Percentiles rank a stretch among this genome's conserved stretches.
These are phyloP conservation scores for Phragmatobia fuliginosa DNA, from an alignment of 2,888 invertebrate species.

Conservation along the genomic window DNA sequence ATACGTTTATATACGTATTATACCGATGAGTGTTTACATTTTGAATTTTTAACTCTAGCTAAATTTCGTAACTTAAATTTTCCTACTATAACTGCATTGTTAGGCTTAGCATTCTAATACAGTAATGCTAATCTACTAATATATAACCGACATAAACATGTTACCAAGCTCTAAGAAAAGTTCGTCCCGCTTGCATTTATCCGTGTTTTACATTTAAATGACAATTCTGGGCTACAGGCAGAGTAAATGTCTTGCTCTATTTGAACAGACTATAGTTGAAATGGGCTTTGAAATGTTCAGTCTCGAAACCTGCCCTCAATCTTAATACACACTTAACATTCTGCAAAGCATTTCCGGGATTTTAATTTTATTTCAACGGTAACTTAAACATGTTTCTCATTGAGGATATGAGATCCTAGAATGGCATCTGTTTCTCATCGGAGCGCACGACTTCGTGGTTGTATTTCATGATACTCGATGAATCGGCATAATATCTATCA, in stretches of 20 bases:
- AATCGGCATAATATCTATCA: not conserved
- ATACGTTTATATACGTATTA: too few relatives aligned
- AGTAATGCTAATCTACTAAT: not conserved
- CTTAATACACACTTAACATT: slow-evolving; percentile 26
- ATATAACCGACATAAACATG: slow-evolving; percentile 11
- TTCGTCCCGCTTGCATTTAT: slow-evolving; percentile 24
- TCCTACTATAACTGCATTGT: not conserved
- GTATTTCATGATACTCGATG: not conserved
- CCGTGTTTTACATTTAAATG: slow-evolving; percentile 33
- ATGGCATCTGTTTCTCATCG: not conserved
- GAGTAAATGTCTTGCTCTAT: slow-evolving; percentile 29
- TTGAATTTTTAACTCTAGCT: not conserved
- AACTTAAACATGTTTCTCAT: not conserved
- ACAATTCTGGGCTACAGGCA: slow-evolving; percentile 42
- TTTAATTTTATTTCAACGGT: slow-evolving; percentile 6
- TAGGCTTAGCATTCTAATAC: not conserved
- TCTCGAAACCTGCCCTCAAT: slow-evolving; percentile 26
- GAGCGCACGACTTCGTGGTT: not conserved
- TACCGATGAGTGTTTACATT: not conserved
- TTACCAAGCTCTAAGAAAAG: slow-evolving; percentile 32
- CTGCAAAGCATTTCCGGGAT: not conserved
- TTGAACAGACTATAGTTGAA: slow-evolving; percentile 30
- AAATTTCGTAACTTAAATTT: not conserved
- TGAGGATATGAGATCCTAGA: not conserved
- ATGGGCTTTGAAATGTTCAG: slow-evolving; percentile 3